Conservation (phyloP, 2,888 invertebrate species). For the Lordiphosa andalusiaca region DNA sequence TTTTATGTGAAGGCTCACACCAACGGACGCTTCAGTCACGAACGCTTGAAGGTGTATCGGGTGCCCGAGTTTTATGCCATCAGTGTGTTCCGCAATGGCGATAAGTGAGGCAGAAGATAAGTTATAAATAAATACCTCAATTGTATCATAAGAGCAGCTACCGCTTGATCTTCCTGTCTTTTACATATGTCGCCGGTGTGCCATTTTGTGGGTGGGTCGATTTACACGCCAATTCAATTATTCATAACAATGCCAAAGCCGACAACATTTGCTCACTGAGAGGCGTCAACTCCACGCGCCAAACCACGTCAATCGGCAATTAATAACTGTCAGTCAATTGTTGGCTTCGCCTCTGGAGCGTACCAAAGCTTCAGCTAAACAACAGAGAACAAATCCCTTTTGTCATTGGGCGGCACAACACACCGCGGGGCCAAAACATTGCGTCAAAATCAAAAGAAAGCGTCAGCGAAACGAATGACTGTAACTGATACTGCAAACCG, state of each 20-base stretch:
- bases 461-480: conserved; percentile 32
- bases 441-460: conserved; percentile 57
- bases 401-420: conserved; percentile 54
- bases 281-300: conserved; percentile 37
- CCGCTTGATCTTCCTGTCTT: conserved; percentile 11
- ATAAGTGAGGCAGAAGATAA: conserved; percentile 35
- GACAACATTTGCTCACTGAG: conserved; percentile 35
- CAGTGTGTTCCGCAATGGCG: conserved; percentile 65
- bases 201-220: conserved; percentile 23
- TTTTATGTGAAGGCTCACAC: conserved; percentile 74
- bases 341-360: conserved; percentile 45
- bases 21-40: conserved; percentile 76
- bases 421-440: conserved; percentile 49
- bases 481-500: conserved; percentile 15
- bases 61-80: conserved; percentile 77
- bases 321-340: conserved; percentile 69
- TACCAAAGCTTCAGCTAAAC: conserved; percentile 18
- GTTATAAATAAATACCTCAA: conserved; percentile 58
- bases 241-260: conserved; percentile 37
- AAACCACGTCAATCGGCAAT: conserved; percentile 59
- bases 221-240: conserved; percentile 50
- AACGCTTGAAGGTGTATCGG: conserved; percentile 72
- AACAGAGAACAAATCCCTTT: conserved; percentile 67
- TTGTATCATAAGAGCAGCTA: conserved; percentile 30
- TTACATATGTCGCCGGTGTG: conserved; percentile 22